Conservation (phyloP, 2,888 invertebrate genomes). For the Diogma glabrata region DNA sequence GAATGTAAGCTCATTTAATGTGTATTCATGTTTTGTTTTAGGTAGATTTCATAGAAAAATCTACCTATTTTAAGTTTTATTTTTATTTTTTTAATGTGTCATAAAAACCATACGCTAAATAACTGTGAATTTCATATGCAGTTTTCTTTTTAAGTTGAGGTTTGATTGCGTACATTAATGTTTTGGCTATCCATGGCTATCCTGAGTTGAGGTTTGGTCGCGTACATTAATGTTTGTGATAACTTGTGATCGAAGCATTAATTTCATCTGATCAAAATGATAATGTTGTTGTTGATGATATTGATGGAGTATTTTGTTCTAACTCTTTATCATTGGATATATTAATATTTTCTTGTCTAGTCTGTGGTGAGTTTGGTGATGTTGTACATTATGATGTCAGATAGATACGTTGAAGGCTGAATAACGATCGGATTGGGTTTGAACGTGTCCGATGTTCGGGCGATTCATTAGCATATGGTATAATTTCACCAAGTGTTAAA, state of each 20-base stretch:
- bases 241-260: constrained; percentile 15
- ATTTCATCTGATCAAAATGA: constrained; percentile 13
- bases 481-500: constrained; percentile 43
- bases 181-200: too few species aligned
- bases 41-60: too few species aligned
- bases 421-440: constrained; percentile 13
- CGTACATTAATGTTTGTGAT: too few species aligned
- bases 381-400: constrained; percentile 18
- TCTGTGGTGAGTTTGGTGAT: constrained; percentile 21
- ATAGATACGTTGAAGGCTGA: background rate
- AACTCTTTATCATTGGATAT: background rate
- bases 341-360: constrained; percentile 5
- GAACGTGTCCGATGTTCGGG: constrained; percentile 36
- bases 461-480: constrained; percentile 60
- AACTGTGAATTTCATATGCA: too few species aligned
- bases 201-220: background rate
- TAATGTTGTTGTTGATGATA: constrained; percentile 13
- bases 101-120: too few species aligned
- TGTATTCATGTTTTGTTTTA: too few species aligned
- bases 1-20: too few species aligned
- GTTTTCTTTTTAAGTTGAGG: too few species aligned
- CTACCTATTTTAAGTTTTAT: too few species aligned
- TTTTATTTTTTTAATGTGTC: too few species aligned
- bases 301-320: background rate
- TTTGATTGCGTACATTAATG: too few species aligned